Base-by-base conservation (phyloP, 2,797 vertebrate genomes). In the Gallirallus australis region DNA sequence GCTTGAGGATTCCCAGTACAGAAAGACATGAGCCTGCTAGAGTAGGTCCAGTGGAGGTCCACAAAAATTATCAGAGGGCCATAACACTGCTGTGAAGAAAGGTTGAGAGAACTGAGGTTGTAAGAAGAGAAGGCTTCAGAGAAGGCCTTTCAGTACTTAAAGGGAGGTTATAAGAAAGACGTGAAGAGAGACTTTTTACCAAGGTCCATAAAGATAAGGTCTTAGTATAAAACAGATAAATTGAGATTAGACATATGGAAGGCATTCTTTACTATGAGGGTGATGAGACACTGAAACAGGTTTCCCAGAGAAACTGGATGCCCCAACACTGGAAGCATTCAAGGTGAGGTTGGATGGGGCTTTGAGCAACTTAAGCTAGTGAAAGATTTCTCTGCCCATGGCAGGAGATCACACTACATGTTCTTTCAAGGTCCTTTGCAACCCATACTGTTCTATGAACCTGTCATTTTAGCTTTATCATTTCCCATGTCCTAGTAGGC, bases 301-400 rank as follows among this genome's bases (percentile, higher is more conserved):
- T 48, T 57, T 3, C 9, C n/a, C 28, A 69, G 28, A 66, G 50
- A 72, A 30, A 8, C 5, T 20, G 19, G 13, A 16, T 56, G 20
- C 2, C 9, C 15, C 12, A 6, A 40, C 24, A 7, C 1, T 57
- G 53, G 23, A 28, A 64, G 2, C 25, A 2, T 25, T 79, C 25
- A 40, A 63, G 45, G 18, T 10, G 28, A 45, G 8, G 2, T 2
- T 68, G 30, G 31, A 61, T 4, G 7, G 6, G 7, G 9, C 9
- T 79, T 71, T 64, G 25, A 64, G 9, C 15, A 69, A 14, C 7
- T 30, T 56, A 1, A 1, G 47, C 18, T 56, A 16, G 7, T 40
- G 6, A 17, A 56, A 82, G 19, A 1, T 53, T 3, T 1, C 4
- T 12, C 11, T 37, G 7, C 6, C 18, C 2, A 2, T 6, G 15